Conservation (phyloP, 2,888 invertebrate species). For the Spilarctia lutea region DNA sequence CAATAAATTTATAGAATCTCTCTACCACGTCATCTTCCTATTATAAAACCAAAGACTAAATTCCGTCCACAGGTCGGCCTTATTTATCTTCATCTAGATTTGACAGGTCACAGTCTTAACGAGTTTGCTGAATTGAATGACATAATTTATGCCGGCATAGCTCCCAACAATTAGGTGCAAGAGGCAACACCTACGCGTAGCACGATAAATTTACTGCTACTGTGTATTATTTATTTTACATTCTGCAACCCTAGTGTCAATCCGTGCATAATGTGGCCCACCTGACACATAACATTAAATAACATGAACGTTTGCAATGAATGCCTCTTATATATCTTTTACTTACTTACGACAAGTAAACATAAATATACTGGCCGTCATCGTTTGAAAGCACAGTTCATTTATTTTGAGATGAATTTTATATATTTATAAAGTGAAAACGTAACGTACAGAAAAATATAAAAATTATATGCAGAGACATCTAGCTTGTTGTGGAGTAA, state of each 20-base stretch:
- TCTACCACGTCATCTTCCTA: neutral
- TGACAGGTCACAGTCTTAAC: slow-evolving; percentile 26
- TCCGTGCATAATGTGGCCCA: too few relatives aligned
- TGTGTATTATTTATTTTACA: neutral
- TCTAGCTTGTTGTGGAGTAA: slow-evolving; percentile 21
- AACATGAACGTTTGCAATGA: too few relatives aligned
- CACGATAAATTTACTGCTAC: neutral
- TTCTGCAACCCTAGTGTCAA: too few relatives aligned
- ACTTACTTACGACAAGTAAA: too few relatives aligned
- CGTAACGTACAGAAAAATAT: neutral
- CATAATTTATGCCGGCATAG: slow-evolving; percentile 5
- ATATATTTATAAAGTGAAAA: neutral
- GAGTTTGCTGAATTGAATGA: slow-evolving; percentile 20
- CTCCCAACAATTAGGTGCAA: neutral
- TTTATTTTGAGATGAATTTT: neutral
- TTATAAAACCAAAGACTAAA: slow-evolving; percentile 19
- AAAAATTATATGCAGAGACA: slow-evolving; percentile 19
- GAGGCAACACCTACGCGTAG: neutral
- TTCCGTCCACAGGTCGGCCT: slow-evolving; percentile 6
- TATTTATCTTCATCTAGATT: slow-evolving; percentile 38
- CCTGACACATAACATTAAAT: too few relatives aligned
- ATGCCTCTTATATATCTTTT: too few relatives aligned
- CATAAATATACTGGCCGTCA: neutral
- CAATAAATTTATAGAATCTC: slow-evolving; percentile 8
- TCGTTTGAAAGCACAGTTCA: neutral